Evolutionary conservation across 1,140 invertebrate genomes (phyloP).

Genomic region (Papilio dardanus): DNA sequence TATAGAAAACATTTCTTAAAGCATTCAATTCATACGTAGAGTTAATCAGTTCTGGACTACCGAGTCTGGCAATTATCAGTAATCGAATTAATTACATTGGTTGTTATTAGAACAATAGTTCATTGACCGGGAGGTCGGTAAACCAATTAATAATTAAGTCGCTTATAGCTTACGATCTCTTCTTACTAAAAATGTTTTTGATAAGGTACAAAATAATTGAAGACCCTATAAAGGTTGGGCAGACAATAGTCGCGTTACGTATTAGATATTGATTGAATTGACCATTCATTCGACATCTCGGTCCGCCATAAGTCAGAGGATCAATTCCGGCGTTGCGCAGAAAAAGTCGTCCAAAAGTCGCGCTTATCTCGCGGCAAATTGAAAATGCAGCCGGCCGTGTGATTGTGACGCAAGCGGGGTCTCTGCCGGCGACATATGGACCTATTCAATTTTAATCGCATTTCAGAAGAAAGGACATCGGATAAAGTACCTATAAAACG

Average conservation of each 20-base stretch:
- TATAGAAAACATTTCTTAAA: neutral
- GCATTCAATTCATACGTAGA: neutral
- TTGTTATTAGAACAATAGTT: neutral
- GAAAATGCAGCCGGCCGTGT: constrained; percentile 79
- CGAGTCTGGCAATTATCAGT: neutral
- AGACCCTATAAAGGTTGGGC: neutral
- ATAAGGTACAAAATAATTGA: neutral
- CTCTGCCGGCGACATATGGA: constrained; percentile 75
- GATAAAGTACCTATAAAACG: constrained; percentile 78
- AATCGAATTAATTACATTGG: neutral
- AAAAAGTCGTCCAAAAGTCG: constrained; percentile 76
- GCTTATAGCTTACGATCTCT: neutral
- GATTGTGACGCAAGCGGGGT: constrained; percentile 76
- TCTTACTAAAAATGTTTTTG: neutral
- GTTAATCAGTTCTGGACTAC: neutral
- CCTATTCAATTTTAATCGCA: constrained; percentile 82
- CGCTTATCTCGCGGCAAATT: constrained; percentile 80
- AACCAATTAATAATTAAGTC: neutral
- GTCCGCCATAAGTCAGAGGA: constrained; percentile 75
- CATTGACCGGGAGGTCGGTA: neutral
- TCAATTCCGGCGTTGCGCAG: constrained; percentile 77
- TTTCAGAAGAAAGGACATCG: constrained; percentile 80
- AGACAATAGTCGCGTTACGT: constrained; percentile 17
- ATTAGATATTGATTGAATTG: constrained; percentile 69
- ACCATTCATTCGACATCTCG: constrained; percentile 68